Evolutionary conservation across 1,140 invertebrate species (phyloP).

Genomic region (Drosophila watanabei): DNA sequence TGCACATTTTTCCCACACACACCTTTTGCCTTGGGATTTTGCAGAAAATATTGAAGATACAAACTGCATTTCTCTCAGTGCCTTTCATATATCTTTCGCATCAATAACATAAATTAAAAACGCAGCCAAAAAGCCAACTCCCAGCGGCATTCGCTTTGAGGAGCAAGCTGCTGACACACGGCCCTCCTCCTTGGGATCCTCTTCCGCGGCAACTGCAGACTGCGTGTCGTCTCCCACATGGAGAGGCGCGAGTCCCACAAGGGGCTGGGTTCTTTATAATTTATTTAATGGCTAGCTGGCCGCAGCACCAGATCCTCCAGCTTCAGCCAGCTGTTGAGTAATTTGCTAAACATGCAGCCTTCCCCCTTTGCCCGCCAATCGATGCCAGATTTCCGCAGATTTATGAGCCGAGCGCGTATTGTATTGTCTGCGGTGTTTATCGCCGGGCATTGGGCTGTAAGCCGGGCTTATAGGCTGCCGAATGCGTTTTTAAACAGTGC

Average conservation of each 20-base stretch:
- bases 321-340: constrained; percentile 72
- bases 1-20: constrained; percentile 61
- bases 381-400: constrained; percentile 46
- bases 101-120: constrained; percentile 81
- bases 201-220: constrained; percentile 54
- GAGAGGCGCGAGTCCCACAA: constrained; percentile 1
- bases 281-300: constrained; percentile 69
- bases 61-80: constrained; percentile 57
- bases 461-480: constrained; percentile 59
- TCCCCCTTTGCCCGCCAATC: constrained; percentile 9
- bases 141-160: constrained; percentile 75
- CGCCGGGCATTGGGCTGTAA: constrained; percentile 47
- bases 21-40: background rate
- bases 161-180: constrained; percentile 70
- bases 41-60: background rate
- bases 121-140: constrained; percentile 45
- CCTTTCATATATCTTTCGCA: constrained; percentile 47
- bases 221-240: constrained; percentile 77
- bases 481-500: constrained; percentile 81
- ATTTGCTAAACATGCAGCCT: constrained; percentile 73
- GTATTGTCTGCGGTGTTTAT: constrained; percentile 60
- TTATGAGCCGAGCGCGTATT: constrained; percentile 44
- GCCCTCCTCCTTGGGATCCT: constrained; percentile 16
- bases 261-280: constrained; percentile 65
- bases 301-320: constrained; percentile 16